phyloP scores from a whole-genome alignment of 2,888 invertebrate genomes.

The Aleiodes leptofemur region DNA sequence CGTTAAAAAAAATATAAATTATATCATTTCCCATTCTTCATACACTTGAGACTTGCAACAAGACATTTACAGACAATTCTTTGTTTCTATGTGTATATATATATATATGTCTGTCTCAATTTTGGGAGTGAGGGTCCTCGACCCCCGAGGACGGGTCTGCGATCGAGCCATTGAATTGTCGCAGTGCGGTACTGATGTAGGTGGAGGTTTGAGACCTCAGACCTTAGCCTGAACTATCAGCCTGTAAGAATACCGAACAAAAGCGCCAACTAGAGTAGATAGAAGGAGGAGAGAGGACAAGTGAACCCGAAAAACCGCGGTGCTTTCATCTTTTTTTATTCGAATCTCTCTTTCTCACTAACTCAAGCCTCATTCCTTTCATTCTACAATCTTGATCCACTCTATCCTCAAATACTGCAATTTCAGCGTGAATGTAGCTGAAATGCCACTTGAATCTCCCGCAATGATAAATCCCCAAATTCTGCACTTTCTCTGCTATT shows the following conservation, averaged over 20 bases:
- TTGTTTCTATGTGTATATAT: background rate
- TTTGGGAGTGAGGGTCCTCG: constrained; percentile 11
- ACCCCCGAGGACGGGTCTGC: constrained; percentile 41
- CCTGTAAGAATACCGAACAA: constrained; percentile 42
- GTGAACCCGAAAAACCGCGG: constrained; percentile 42
- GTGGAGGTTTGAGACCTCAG: constrained; percentile 61
- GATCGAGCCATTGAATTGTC: constrained; percentile 71
- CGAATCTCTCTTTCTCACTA: constrained; percentile 26
- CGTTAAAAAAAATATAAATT: too few relatives aligned
- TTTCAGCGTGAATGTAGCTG: constrained; percentile 68
- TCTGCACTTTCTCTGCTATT: constrained; percentile 34
- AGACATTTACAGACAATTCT: background rate
- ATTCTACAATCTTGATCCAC: constrained; percentile 60
- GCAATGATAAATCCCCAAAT: constrained; percentile 70
- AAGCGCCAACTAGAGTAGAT: constrained; percentile 54
- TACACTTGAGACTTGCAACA: too few relatives aligned
- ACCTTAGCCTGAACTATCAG: constrained; percentile 41
- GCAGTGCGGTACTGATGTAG: constrained; percentile 72
- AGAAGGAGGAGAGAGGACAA: constrained; percentile 17
- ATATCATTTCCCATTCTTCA: too few relatives aligned
- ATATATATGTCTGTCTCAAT: background rate
- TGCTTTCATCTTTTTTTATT: constrained; percentile 47
- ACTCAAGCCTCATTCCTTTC: constrained; percentile 5
- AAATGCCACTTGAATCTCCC: constrained; percentile 63
- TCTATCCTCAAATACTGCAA: constrained; percentile 68